Conservation (phyloP, 2,888 invertebrate species). For the Drosophila rubida region DNA sequence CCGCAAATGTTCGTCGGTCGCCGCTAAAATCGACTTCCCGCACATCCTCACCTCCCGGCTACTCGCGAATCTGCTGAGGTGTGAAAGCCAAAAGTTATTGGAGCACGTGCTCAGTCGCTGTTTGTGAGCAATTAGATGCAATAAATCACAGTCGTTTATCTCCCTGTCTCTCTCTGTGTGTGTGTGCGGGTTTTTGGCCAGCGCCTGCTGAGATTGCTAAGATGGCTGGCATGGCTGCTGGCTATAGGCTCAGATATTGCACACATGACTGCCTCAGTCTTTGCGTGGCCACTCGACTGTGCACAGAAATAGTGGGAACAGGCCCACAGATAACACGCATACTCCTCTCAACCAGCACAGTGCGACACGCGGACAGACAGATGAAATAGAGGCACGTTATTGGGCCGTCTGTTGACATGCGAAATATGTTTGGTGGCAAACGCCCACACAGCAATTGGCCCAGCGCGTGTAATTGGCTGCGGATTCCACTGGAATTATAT, state of each 20-base stretch:
- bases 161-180: constrained; percentile 6
- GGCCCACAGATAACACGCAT: constrained; percentile 6
- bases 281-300: constrained; percentile 35
- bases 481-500: constrained; percentile 27
- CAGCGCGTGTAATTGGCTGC: constrained; percentile 39
- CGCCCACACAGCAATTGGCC: constrained; percentile 36
- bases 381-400: constrained; percentile 12
- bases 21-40: constrained; percentile 6
- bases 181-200: constrained; percentile 27
- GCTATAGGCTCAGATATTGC: constrained; percentile 52
- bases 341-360: too few species aligned
- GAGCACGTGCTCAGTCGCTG: constrained; percentile 65
- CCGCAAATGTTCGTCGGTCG: constrained; percentile 48
- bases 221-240: constrained; percentile 36
- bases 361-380: too few species aligned
- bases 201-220: constrained; percentile 40
- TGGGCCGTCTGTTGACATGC: constrained; percentile 41
- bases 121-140: constrained; percentile 76
- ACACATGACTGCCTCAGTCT: constrained; percentile 59
- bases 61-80: constrained; percentile 60
- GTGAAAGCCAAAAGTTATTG: constrained; percentile 75
- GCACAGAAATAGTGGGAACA: constrained; percentile 28
- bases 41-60: constrained; percentile 15
- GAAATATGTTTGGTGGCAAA: constrained; percentile 26
- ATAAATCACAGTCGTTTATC: constrained; percentile 69